phyloP scores from a whole-genome alignment of 2,113 vertebrate species.

The Cichladusa arquata region DNA sequence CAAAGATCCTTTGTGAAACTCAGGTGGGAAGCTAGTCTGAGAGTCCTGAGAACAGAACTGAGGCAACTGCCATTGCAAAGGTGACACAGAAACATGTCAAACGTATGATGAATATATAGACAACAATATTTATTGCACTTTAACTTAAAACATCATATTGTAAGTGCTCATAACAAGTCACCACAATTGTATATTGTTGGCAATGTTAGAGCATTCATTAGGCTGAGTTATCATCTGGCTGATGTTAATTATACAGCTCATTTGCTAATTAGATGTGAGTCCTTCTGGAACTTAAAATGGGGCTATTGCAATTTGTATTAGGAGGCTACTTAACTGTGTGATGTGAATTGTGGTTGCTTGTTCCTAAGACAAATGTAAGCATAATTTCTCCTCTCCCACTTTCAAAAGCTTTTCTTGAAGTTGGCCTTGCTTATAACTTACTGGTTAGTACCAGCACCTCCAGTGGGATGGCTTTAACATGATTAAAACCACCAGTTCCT shows the following conservation, averaged over 20 bases:
- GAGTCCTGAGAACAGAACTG: neutral
- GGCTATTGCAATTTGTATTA: neutral
- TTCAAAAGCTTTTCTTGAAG: neutral
- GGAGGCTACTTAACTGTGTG: neutral
- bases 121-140: neutral
- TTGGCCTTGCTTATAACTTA: neutral
- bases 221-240: neutral
- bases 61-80: neutral
- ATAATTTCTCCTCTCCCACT: neutral
- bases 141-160: neutral
- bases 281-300: neutral
- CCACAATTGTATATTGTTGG: neutral
- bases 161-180: neutral
- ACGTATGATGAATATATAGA: accelerated
- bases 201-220: neutral
- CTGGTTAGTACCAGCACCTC: neutral
- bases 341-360: neutral
- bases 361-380: neutral
- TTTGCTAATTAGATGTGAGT: neutral
- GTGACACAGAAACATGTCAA: neutral
- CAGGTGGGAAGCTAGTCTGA: neutral
- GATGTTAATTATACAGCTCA: neutral
- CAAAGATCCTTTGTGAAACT: neutral
- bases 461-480: neutral
- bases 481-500: neutral